phyloP scores from a whole-genome alignment of 2,888 invertebrate genomes.

The Suillia variegata region DNA sequence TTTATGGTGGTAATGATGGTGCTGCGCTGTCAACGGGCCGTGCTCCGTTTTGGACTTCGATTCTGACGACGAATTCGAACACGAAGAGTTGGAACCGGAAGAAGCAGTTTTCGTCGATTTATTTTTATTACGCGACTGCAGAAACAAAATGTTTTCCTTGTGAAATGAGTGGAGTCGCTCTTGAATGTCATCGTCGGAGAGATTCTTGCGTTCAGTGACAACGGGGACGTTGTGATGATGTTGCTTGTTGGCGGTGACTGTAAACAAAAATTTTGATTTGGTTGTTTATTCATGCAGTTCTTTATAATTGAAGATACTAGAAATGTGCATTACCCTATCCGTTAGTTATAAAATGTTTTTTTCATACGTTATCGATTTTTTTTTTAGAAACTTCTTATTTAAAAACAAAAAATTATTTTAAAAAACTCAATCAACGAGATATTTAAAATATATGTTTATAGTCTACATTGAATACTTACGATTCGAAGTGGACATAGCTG shows the following conservation, averaged over 20 bases:
- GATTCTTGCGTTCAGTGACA: conserved; percentile 37
- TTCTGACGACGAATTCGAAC: conserved; percentile 9
- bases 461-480: too few species aligned
- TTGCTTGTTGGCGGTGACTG: conserved; percentile 12
- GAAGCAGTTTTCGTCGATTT: conserved; percentile 18
- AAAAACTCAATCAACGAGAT: too few species aligned
- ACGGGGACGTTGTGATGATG: not conserved
- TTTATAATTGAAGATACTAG: too few species aligned
- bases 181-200: conserved; percentile 67
- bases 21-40: not conserved
- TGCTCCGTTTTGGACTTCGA: conserved; percentile 27
- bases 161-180: conserved; percentile 69
- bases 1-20: conserved; percentile 22
- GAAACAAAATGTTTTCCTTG: conserved; percentile 67
- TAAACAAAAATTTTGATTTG: too few species aligned
- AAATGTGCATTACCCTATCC: too few species aligned
- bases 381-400: too few species aligned
- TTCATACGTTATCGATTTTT: too few species aligned
- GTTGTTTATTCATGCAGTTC: too few species aligned
- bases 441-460: too few species aligned
- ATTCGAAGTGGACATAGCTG: too few species aligned
- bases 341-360: too few species aligned
- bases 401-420: too few species aligned
- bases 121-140: conserved; percentile 68
- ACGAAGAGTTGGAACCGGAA: conserved; percentile 12